phyloP scores from a whole-genome alignment of 2,113 vertebrate genomes.

The Cyrtonyx montezumae region DNA sequence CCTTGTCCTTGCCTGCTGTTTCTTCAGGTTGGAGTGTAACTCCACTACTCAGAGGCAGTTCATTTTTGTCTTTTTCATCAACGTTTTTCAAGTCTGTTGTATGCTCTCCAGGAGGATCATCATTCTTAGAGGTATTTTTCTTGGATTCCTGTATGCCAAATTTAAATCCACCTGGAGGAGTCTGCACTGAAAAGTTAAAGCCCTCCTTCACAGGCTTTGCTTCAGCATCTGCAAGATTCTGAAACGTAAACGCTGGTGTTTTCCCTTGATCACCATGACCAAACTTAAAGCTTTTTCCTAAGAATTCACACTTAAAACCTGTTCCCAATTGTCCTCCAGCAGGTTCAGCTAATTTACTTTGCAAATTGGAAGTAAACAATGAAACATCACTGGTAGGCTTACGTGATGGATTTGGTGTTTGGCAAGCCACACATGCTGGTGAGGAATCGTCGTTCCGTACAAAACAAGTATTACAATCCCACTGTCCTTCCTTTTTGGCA shows the following conservation, averaged over 20 bases:
- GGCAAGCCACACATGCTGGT: conserved; percentile 80
- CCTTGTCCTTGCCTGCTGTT: conserved; percentile 51
- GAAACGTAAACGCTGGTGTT: conserved; percentile 80
- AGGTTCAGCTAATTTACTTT: conserved; percentile 72
- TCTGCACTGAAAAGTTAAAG: conserved; percentile 86
- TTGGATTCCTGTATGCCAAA: conserved; percentile 87
- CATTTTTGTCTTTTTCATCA: conserved; percentile 84
- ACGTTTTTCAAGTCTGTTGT: conserved; percentile 76
- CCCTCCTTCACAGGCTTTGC: conserved; percentile 74
- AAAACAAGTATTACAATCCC: conserved; percentile 85
- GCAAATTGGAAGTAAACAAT: conserved; percentile 78
- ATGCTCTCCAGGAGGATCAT: conserved; percentile 52
- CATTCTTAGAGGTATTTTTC: conserved; percentile 64
- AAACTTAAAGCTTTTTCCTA: conserved; percentile 84
- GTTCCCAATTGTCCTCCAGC: conserved; percentile 74
- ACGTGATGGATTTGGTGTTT: conserved; percentile 76
- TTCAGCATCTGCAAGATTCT: conserved; percentile 73
- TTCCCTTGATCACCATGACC: conserved; percentile 79
- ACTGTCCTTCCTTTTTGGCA: conserved; percentile 83
- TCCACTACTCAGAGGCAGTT: conserved; percentile 48
- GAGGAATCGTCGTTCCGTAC: conserved; percentile 81
- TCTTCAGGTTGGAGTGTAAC: conserved; percentile 42
- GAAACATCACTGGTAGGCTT: conserved; percentile 62
- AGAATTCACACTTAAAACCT: conserved; percentile 81
- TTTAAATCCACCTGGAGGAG: conserved; percentile 81